These are phyloP conservation scores for Cyclophora albipunctata DNA, from an alignment of 2,888 invertebrate genomes.

Conservation along the genomic window DNA sequence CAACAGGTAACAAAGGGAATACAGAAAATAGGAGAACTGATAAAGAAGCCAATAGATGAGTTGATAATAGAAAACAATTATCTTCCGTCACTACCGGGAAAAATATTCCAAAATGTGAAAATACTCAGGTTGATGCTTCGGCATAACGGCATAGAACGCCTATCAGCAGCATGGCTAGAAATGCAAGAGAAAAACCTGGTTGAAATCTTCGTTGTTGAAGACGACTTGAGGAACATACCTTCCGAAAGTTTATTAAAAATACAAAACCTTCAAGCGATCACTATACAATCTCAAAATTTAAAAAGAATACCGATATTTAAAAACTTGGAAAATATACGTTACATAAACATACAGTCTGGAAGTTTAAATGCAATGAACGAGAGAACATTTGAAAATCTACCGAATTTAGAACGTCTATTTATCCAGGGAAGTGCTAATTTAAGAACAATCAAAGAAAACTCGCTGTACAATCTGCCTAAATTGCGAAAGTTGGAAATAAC, in stretches of 20 bases:
- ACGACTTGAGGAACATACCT: conserved; percentile 85
- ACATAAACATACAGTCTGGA: conserved; percentile 82
- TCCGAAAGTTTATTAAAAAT: conserved; percentile 84
- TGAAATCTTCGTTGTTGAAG: conserved; percentile 90
- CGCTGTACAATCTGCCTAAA: conserved; percentile 81
- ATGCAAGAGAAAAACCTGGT: conserved; percentile 85
- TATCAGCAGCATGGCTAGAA: conserved; percentile 87
- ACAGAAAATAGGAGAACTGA: conserved; percentile 79
- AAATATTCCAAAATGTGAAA: conserved; percentile 84
- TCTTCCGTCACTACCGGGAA: conserved; percentile 88
- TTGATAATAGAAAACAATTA: conserved; percentile 91
- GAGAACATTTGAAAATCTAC: conserved; percentile 81
- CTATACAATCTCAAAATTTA: conserved; percentile 84
- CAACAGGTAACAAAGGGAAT: conserved; percentile 84
- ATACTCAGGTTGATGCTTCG: conserved; percentile 87
- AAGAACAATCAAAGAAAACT: conserved; percentile 81
- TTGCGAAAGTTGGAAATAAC: conserved; percentile 84
- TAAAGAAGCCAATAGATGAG: conserved; percentile 86
- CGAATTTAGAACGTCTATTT: conserved; percentile 83
- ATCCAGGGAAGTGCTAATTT: conserved; percentile 81
- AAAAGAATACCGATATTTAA: conserved; percentile 85
- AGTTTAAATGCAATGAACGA: conserved; percentile 80
- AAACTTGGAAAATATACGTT: conserved; percentile 81
- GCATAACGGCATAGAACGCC: conserved; percentile 86
- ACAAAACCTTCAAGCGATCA: conserved; percentile 86